A percentile compares a stretch with the other conserved stretches of the same genome.
Conservation (phyloP, 2,113 vertebrate genomes). For the Chaenocephalus aceratus region DNA sequence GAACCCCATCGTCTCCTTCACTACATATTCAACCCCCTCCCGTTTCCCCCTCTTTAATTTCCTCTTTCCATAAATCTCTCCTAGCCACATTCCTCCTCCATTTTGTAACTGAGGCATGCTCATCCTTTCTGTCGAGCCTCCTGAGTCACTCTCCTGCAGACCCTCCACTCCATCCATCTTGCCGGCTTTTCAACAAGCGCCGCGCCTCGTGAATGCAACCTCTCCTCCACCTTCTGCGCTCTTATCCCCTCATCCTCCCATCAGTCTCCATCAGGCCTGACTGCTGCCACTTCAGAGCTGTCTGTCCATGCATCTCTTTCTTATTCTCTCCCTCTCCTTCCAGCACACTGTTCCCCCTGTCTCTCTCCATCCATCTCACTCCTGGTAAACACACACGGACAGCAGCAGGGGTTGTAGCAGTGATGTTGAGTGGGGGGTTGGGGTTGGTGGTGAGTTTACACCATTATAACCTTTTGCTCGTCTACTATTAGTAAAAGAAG, state of each 20-base stretch:
- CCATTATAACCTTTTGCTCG: conserved; percentile 27
- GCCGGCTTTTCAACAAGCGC: conserved; percentile 44
- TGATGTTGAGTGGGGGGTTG: neutral
- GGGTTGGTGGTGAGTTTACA: neutral
- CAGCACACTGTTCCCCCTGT: conserved; percentile 42
- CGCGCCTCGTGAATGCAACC: conserved; percentile 36
- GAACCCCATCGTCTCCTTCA: conserved; percentile 43
- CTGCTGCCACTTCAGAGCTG: conserved; percentile 78
- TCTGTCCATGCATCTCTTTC: conserved; percentile 78
- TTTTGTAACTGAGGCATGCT: conserved; percentile 60
- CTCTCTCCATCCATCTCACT: conserved; percentile 64
- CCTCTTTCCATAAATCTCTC: conserved; percentile 63
- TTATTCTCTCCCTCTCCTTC: conserved; percentile 53
- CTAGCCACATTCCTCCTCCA: conserved; percentile 38
- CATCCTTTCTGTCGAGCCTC: conserved; percentile 60
- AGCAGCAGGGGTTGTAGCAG: conserved; percentile 28
- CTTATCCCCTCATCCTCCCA: conserved; percentile 74
- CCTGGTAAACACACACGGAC: conserved; percentile 40
- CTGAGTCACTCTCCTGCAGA: conserved; percentile 68
- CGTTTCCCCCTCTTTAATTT: conserved; percentile 38
- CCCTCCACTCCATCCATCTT: conserved; percentile 67
- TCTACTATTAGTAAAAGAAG: conserved; percentile 49
- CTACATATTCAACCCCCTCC: conserved; percentile 38
- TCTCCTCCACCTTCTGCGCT: conserved; percentile 66
- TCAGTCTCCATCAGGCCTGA: conserved; percentile 79